These are phyloP conservation scores for Ptilodon capucinus DNA, from an alignment of 2,888 invertebrate genomes.

Conservation along the genomic window DNA sequence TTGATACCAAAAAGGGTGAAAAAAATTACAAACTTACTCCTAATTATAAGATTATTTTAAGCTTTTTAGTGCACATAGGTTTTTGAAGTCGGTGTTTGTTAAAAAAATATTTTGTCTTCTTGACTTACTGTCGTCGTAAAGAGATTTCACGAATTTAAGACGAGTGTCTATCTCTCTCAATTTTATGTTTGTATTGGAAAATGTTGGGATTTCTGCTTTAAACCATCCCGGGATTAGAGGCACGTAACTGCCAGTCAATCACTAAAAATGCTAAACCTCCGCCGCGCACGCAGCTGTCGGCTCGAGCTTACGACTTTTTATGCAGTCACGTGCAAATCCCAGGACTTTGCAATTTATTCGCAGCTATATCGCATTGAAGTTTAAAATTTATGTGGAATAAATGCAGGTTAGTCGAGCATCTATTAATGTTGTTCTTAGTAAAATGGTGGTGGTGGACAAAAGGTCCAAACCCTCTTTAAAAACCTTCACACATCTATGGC, in stretches of 20 bases:
- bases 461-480: too few relatives aligned
- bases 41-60: too few relatives aligned
- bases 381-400: conserved; percentile 18
- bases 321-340: conserved; percentile 32
- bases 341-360: conserved; percentile 9
- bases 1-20: too few relatives aligned
- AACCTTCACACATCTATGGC: too few relatives aligned
- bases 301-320: conserved; percentile 32
- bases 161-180: too few relatives aligned
- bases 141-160: background rate
- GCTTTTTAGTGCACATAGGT: too few relatives aligned
- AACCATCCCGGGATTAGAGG: conserved; percentile 23
- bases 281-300: conserved; percentile 21
- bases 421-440: conserved; percentile 11
- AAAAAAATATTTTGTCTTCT: too few relatives aligned
- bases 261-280: conserved; percentile 38
- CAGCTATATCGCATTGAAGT: conserved; percentile 2
- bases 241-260: conserved; percentile 38
- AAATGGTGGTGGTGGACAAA: too few relatives aligned
- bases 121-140: too few relatives aligned
- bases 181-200: too few relatives aligned
- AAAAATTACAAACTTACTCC: too few relatives aligned
- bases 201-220: conserved; percentile 8
- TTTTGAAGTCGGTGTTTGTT: too few relatives aligned
- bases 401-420: conserved; percentile 6